Percentiles rank a stretch among this genome's conserved stretches.
These are phyloP conservation scores for Mesaphorura yosii DNA, from an alignment of 1,140 invertebrate genomes.

Conservation along the genomic window DNA sequence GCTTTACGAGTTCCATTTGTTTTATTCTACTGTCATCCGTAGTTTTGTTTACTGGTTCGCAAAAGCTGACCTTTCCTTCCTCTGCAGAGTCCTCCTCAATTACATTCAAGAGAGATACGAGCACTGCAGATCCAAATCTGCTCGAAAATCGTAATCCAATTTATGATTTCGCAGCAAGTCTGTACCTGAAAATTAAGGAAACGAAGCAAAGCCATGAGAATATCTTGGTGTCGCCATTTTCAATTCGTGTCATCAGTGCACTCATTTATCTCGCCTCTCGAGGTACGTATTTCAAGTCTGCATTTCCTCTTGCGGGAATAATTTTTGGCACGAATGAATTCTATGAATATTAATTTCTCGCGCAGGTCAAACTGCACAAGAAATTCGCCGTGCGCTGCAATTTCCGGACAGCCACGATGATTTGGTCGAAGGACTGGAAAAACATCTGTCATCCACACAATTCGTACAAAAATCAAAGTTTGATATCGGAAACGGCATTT, in stretches of 20 bases:
- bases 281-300: background rate
- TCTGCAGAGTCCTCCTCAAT: too few relatives aligned
- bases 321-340: background rate
- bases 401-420: constrained; percentile 7
- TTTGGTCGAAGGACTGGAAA: constrained; percentile 5
- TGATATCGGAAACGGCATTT: constrained; percentile 17
- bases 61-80: too few relatives aligned
- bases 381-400: constrained; percentile 3
- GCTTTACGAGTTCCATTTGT: too few relatives aligned
- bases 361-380: constrained; percentile 13
- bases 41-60: too few relatives aligned
- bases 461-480: constrained; percentile 5
- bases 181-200: constrained; percentile 3
- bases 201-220: background rate
- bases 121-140: too few relatives aligned
- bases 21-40: too few relatives aligned
- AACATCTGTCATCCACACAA: constrained; percentile 8
- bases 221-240: constrained; percentile 21
- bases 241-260: constrained; percentile 13
- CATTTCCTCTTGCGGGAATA: background rate
- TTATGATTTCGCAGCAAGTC: constrained; percentile 20
- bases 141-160: constrained; percentile 13
- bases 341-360: background rate
- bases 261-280: constrained; percentile 11
- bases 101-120: too few relatives aligned